Conservation (phyloP, 2,888 invertebrate genomes). For the Aporophyla lueneburgensis region DNA sequence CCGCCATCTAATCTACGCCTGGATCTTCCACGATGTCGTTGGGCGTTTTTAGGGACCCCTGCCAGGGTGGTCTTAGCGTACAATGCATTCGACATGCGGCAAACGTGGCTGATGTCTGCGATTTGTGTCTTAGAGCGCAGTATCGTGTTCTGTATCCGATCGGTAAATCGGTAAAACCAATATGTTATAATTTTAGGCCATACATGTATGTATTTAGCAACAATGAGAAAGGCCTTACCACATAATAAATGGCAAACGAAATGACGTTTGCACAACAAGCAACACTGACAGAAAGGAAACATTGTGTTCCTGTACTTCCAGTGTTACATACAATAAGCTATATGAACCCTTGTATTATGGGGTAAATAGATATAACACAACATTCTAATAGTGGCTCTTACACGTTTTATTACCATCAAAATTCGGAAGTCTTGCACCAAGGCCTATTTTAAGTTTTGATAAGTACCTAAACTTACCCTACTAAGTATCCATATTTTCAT, state of each 20-base stretch:
- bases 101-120: too few species aligned
- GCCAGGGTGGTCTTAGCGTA: too few species aligned
- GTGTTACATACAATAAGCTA: not conserved
- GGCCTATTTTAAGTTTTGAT: too few species aligned
- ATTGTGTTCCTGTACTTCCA: slow-evolving; percentile 23
- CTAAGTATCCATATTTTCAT: not conserved
- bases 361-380: not conserved
- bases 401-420: not conserved
- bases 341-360: not conserved
- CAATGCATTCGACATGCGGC: too few species aligned
- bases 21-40: too few species aligned
- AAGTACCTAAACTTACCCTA: not conserved
- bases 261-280: slow-evolving; percentile 45
- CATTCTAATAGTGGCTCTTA: not conserved
- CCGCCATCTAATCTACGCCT: too few species aligned
- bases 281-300: slow-evolving; percentile 40
- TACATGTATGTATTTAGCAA: slow-evolving; percentile 31
- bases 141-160: too few species aligned
- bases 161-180: not conserved
- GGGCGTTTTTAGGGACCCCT: too few species aligned
- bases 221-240: slow-evolving; percentile 31
- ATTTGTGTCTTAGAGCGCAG: too few species aligned
- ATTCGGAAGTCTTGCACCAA: not conserved
- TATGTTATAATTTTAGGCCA: slow-evolving; percentile 19
- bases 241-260: slow-evolving; percentile 24